These are phyloP conservation scores for Pachycephus smyrnensis DNA, from an alignment of 2,888 invertebrate genomes.

Conservation along the genomic window DNA sequence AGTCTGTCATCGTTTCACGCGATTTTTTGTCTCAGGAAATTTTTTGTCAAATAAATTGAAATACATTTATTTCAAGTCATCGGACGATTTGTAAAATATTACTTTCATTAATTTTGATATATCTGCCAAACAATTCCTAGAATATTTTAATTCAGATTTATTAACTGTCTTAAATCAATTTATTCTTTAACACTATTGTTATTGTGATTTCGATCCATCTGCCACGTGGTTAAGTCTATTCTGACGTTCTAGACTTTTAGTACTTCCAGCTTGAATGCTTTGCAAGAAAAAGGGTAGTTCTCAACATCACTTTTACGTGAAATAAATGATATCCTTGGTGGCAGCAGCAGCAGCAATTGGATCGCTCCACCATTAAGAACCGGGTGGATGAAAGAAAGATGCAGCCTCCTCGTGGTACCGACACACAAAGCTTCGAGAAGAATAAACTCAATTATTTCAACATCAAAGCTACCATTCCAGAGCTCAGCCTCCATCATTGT, in stretches of 20 bases:
- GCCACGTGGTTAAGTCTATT: not conserved
- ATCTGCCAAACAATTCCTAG: not conserved
- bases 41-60: too few species aligned
- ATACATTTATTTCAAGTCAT: too few species aligned
- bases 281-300: not conserved
- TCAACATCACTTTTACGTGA: not conserved
- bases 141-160: not conserved
- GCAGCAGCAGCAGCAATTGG: not conserved
- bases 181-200: not conserved
- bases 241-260: not conserved
- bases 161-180: not conserved
- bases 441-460: conserved; percentile 54
- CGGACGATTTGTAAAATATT: too few species aligned
- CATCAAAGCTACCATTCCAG: conserved; percentile 50
- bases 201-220: not conserved
- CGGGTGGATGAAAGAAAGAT: not conserved
- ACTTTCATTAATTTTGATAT: too few species aligned
- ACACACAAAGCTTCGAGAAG: conserved; percentile 23
- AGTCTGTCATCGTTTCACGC: too few species aligned
- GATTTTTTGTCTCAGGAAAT: too few species aligned
- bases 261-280: not conserved
- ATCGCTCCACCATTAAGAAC: not conserved
- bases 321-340: not conserved
- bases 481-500: conserved; percentile 34
- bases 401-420: not conserved